phyloP scores from a whole-genome alignment of 2,113 vertebrate genomes.

The Miniopterus natalensis region DNA sequence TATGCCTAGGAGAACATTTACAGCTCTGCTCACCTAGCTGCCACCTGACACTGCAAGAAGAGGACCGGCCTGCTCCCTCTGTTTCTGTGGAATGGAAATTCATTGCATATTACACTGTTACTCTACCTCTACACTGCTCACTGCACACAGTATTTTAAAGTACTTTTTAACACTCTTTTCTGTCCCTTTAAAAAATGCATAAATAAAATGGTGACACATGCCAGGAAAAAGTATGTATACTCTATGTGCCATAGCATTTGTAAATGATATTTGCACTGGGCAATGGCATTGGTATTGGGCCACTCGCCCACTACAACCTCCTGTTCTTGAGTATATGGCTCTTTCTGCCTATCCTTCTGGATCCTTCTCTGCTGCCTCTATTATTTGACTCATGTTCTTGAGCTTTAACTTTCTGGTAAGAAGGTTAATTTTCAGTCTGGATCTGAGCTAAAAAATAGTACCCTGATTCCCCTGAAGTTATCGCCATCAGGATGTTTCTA shows the following conservation, averaged over 20 bases:
- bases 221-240: background rate
- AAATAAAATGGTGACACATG: background rate
- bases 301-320: fast-evolving
- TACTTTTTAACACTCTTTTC: background rate
- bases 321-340: background rate
- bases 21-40: background rate
- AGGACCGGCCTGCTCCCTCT: background rate
- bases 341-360: background rate
- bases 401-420: background rate
- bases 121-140: background rate
- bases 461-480: background rate
- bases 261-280: background rate
- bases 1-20: background rate
- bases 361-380: background rate
- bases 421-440: conserved; percentile 12
- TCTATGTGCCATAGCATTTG: background rate
- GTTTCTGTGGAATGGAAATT: background rate
- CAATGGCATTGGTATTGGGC: background rate
- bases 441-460: background rate
- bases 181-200: background rate
- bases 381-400: background rate
- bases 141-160: background rate
- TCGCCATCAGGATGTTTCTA: background rate
- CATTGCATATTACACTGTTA: background rate
- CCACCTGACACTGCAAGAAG: background rate